Conservation (phyloP, 2,888 invertebrate genomes). For the Agrotis clavis region DNA sequence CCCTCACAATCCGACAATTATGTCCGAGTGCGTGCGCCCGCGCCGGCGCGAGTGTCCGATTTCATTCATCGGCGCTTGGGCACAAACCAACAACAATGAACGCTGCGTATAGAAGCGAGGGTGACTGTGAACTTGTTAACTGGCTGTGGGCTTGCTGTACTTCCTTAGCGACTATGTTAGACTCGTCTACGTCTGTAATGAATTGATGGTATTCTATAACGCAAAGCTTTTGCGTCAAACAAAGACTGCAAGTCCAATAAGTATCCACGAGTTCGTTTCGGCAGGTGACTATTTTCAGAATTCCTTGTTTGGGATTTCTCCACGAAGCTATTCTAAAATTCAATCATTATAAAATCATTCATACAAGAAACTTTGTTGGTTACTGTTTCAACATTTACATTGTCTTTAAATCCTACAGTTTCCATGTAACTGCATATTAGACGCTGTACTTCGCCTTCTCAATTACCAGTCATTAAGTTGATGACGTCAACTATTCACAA, state of each 20-base stretch:
- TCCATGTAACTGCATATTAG: slow-evolving; percentile 34
- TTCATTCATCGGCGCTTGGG: slow-evolving; percentile 75
- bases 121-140: slow-evolving; percentile 68
- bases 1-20: slow-evolving; percentile 63
- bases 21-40: slow-evolving; percentile 53
- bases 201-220: not conserved
- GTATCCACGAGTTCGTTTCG: not conserved
- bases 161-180: slow-evolving; percentile 38
- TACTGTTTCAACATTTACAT: slow-evolving; percentile 10
- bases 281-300: not conserved
- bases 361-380: not conserved
- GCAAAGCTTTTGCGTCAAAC: not conserved
- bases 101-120: slow-evolving; percentile 59
- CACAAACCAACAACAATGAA: slow-evolving; percentile 66
- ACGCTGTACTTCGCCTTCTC: slow-evolving; percentile 47
- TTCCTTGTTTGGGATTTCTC: not conserved
- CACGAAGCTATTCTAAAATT: not conserved
- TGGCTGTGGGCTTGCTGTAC: slow-evolving; percentile 34
- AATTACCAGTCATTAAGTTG: slow-evolving; percentile 63
- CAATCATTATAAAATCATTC: not conserved
- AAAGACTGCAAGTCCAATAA: not conserved
- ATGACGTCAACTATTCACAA: slow-evolving; percentile 59
- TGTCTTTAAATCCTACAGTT: slow-evolving; percentile 33
- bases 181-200: slow-evolving; percentile 15
- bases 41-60: slow-evolving; percentile 73